A percentile compares a stretch with the other conserved stretches of the same genome.
Evolutionary conservation across 2,888 invertebrate genomes (phyloP).

Genomic region (Habrosyne pyritoides): DNA sequence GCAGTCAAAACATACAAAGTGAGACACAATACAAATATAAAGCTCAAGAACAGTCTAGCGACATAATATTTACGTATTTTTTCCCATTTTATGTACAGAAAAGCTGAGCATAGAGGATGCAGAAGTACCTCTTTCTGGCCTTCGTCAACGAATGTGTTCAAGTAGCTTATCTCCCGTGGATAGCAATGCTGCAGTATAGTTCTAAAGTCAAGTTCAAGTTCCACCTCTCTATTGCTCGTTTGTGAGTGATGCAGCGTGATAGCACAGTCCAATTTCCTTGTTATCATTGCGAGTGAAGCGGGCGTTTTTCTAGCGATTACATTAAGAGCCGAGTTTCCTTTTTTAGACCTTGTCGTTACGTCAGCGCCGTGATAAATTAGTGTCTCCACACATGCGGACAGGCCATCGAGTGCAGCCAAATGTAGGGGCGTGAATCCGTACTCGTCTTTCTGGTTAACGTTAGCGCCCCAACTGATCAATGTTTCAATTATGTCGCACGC

Average conservation of each 20-base stretch:
- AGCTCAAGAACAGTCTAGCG: constrained; percentile 89
- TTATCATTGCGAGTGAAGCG: constrained; percentile 91
- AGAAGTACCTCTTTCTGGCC: constrained; percentile 94
- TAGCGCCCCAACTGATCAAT: constrained; percentile 90
- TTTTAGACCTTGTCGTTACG: constrained; percentile 94
- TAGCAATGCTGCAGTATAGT: constrained; percentile 92
- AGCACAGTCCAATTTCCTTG: constrained; percentile 91
- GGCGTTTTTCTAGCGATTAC: constrained; percentile 94
- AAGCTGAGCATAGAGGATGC: constrained; percentile 94
- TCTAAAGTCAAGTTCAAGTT: constrained; percentile 91
- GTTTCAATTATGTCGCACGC: constrained; percentile 92
- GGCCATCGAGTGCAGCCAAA: constrained; percentile 92
- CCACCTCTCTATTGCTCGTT: constrained; percentile 91
- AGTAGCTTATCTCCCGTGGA: constrained; percentile 92
- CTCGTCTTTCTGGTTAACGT: constrained; percentile 92
- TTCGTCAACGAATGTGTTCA: constrained; percentile 94
- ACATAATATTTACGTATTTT: constrained; percentile 95
- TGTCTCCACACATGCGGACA: constrained; percentile 93
- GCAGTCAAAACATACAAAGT: constrained; percentile 92
- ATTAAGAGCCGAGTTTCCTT: constrained; percentile 93
- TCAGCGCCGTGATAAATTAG: constrained; percentile 93
- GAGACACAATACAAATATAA: constrained; percentile 91
- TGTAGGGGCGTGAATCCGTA: constrained; percentile 94
- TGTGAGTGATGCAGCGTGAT: constrained; percentile 91
- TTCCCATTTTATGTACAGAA: constrained; percentile 94